Percentiles rank a stretch among this genome's conserved stretches.
phyloP scores from a whole-genome alignment of 2,113 vertebrate genomes.

The Campylomormyrus numenius region DNA sequence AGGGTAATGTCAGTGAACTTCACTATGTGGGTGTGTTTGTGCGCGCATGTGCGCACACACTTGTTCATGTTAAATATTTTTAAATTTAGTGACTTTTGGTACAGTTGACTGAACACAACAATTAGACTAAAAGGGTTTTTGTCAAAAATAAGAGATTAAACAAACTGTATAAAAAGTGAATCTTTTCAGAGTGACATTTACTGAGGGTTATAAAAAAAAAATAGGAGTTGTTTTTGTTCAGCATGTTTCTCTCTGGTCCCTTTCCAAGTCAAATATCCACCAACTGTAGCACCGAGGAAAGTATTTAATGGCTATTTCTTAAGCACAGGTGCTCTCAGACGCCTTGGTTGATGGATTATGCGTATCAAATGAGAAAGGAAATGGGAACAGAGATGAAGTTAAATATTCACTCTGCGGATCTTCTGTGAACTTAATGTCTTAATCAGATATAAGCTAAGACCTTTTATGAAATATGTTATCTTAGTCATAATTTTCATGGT shows the following conservation, averaged over 20 bases:
- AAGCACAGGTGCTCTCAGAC: not conserved
- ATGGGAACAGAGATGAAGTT: conserved; percentile 34
- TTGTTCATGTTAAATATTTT: not conserved
- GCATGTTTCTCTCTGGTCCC: not conserved
- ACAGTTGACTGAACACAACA: not conserved
- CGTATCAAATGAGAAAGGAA: not conserved
- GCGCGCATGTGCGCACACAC: not conserved
- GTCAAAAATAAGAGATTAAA: not conserved
- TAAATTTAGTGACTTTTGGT: not conserved
- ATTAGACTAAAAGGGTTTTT: not conserved
- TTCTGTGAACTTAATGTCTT: conserved; percentile 48
- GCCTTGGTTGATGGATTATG: not conserved
- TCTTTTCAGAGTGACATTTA: conserved; percentile 12
- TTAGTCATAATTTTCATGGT: conserved; percentile 54
- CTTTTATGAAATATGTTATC: conserved; percentile 62
- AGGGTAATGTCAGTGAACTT: not conserved
- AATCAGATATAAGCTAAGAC: conserved; percentile 56
- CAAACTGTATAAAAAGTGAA: not conserved
- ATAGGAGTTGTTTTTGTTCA: not conserved
- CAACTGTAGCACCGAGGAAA: not conserved
- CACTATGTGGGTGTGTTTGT: not conserved
- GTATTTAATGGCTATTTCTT: not conserved
- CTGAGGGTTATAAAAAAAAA: not conserved
- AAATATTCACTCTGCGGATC: conserved; percentile 33
- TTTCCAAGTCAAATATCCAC: not conserved